Base-by-base conservation (phyloP, 1,140 invertebrate genomes). In the Nymphalis io region DNA sequence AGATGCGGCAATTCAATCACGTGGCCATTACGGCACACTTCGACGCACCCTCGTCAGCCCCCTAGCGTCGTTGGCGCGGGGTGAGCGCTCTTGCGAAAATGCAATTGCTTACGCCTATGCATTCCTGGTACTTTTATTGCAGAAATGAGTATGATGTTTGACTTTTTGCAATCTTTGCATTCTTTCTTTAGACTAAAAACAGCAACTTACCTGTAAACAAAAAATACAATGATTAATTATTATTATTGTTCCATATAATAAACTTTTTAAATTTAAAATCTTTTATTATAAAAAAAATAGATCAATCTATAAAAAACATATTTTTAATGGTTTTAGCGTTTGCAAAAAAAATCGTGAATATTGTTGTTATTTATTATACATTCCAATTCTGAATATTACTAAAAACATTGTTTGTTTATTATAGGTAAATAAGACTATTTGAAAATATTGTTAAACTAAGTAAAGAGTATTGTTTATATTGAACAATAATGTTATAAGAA, bases 1-100 rank as follows among this genome's bases (percentile, higher is more conserved):
- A 85, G 80, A 88, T 86, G 84, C 76, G 79, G 80, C 84, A 81
- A 84, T 86, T 89, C 81, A 87, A 87, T 87, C 84, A 79, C 73
- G 77, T 68, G 75, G 75, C 78, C 79, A 87, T 86, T 88, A 88
- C 80, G 75, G 73, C 72, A 81, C 76, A 75, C 77, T 77, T 70
- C 74, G 78, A 62, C 60, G 74, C 75, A 72, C 74, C 68, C 73
- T 68, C 66, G 68, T 39, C 62, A 42, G 63, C 44, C 65, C 65
- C 58, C 33, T 21, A 48, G 40, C 58, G 15, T 46, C 44, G 60
- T n/a, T 27, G 42, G 57, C 65, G 46, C 61, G 59, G 67, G 68
- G 58, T 55, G 68, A 42, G 61, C 40, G 64, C 76, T 68, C 74
- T 80, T 76, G 80, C 79, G 67, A 85, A 82, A 83, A 83, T 80